Evolutionary conservation across 2,113 vertebrate genomes (phyloP).

Genomic region (Anolis carolinensis): DNA sequence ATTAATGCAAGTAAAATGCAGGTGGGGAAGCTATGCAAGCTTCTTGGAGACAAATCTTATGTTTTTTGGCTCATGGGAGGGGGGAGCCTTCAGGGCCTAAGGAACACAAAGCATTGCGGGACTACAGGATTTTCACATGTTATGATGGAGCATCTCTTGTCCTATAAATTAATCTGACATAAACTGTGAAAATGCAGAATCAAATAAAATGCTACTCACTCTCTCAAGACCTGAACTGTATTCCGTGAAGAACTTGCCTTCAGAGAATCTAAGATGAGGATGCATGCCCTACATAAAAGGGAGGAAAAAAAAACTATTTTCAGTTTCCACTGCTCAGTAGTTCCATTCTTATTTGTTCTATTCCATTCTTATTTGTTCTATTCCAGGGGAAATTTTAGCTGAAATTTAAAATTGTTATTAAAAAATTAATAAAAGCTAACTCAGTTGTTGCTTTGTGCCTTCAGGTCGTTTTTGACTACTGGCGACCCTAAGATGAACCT

Average conservation of each 20-base stretch:
- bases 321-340: not conserved
- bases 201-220: slow-evolving; percentile 83
- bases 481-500: too few relatives aligned
- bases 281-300: slow-evolving; percentile 84
- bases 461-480: too few relatives aligned
- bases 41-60: too few relatives aligned
- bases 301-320: slow-evolving; percentile 18
- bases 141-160: not conserved
- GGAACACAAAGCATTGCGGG: too few relatives aligned
- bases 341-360: not conserved
- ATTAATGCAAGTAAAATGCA: not conserved
- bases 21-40: not conserved
- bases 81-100: too few relatives aligned
- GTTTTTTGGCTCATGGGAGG: too few relatives aligned
- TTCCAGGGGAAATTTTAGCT: not conserved
- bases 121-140: not conserved
- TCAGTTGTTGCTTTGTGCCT: too few relatives aligned
- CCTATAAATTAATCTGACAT: not conserved
- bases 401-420: not conserved
- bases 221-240: slow-evolving; percentile 89
- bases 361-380: not conserved
- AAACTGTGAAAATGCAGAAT: not conserved
- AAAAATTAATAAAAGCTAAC: slow-evolving; percentile 25
- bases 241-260: slow-evolving; percentile 88
- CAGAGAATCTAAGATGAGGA: slow-evolving; percentile 94